A percentile compares a stretch with the other conserved stretches of the same genome.
Conservation (phyloP, 2,888 invertebrate species). For the Notodonta ziczac region DNA sequence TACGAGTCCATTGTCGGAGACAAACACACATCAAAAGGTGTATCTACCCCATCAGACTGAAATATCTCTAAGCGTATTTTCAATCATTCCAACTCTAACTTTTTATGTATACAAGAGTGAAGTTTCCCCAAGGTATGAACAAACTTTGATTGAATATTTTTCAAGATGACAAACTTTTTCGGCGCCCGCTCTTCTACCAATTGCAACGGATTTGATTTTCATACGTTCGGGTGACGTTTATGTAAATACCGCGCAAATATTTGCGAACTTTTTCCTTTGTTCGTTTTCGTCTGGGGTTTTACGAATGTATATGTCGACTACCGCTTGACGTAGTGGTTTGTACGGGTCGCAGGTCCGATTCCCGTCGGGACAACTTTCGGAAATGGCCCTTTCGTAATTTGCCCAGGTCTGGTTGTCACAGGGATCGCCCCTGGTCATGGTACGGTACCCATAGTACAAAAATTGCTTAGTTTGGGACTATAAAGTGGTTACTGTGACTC, state of each 20-base stretch:
- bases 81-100: constrained; percentile 8
- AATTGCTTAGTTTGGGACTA: too few relatives aligned
- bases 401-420: too few relatives aligned
- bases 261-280: constrained; percentile 16
- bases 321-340: too few relatives aligned
- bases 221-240: constrained; percentile 24
- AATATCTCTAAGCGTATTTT: background rate
- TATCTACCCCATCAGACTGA: background rate
- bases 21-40: background rate
- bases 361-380: too few relatives aligned
- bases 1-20: too few relatives aligned
- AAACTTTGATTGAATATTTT: constrained; percentile 73
- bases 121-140: constrained; percentile 49
- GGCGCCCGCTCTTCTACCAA: constrained; percentile 28
- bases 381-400: too few relatives aligned
- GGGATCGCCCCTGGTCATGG: too few relatives aligned
- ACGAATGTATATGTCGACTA: too few relatives aligned
- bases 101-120: constrained; percentile 38
- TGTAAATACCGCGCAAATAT: constrained; percentile 27
- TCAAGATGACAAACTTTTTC: constrained; percentile 52
- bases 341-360: too few relatives aligned
- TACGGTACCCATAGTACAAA: too few relatives aligned
- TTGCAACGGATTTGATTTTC: constrained; percentile 47
- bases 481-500: too few relatives aligned
- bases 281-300: constrained; percentile 1